These are phyloP conservation scores for Apostichopus leukothele DNA, from an alignment of 53 echinoderm and acorn worm species.

Conservation along the genomic window DNA sequence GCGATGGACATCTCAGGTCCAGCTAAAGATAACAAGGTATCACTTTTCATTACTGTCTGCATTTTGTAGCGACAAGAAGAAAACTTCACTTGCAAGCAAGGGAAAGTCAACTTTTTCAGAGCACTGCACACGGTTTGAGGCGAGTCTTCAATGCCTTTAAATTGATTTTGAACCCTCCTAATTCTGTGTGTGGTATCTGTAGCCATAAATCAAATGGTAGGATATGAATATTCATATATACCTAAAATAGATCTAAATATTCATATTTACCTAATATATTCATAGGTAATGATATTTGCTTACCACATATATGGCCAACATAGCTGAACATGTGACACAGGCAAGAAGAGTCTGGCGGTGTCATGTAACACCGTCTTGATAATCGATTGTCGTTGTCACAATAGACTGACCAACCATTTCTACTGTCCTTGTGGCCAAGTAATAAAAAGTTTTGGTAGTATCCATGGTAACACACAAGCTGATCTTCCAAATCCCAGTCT, in stretches of 20 bases:
- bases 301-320: constrained; percentile 37
- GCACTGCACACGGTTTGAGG: too few species aligned
- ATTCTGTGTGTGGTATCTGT: too few species aligned
- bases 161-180: too few species aligned
- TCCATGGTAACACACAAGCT: constrained; percentile 12
- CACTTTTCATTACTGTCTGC: too few species aligned
- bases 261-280: too few species aligned
- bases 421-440: neutral
- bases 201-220: too few species aligned
- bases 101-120: too few species aligned
- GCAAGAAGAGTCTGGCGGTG: neutral
- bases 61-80: too few species aligned
- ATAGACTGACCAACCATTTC: constrained; percentile 30
- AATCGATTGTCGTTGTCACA: neutral
- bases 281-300: neutral
- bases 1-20: too few species aligned
- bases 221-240: too few species aligned
- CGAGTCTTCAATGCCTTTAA: too few species aligned
- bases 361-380: constrained; percentile 2
- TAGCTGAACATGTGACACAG: neutral
- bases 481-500: constrained; percentile 15
- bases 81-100: neutral
- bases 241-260: neutral
- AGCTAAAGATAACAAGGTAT: too few species aligned
- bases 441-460: neutral